Evolutionary conservation across 2,113 vertebrate species (phyloP).

Genomic region (Aegithalos caudatus): DNA sequence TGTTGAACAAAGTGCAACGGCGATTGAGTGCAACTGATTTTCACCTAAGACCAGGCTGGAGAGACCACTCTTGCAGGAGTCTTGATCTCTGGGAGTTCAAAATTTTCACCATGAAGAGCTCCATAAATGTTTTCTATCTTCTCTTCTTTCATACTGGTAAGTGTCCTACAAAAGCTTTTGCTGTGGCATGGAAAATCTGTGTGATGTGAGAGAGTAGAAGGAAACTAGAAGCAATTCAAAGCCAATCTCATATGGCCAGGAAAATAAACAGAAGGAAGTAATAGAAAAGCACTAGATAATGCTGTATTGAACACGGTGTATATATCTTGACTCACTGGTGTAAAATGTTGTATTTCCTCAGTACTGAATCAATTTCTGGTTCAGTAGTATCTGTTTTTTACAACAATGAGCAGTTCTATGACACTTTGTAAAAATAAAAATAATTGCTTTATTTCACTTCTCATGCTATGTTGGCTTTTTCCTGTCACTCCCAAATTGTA

Average conservation of each 20-base stretch:
- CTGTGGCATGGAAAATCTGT: not conserved
- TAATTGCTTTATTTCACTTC: not conserved
- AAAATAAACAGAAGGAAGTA: not conserved
- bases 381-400: not conserved
- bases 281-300: not conserved
- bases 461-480: not conserved
- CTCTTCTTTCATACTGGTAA: constrained; percentile 41
- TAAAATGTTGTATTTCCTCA: not conserved
- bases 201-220: not conserved
- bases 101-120: not conserved
- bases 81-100: not conserved
- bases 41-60: not conserved
- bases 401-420: not conserved
- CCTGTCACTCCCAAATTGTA: not conserved
- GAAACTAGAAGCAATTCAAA: not conserved
- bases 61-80: not conserved
- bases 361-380: not conserved
- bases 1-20: not conserved
- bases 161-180: not conserved
- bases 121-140: not conserved
- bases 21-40: not conserved
- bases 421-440: not conserved
- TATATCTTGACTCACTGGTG: not conserved
- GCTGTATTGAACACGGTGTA: not conserved
- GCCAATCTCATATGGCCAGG: not conserved